Base-by-base conservation (phyloP, 2,113 vertebrate genomes). In the Stigmatopora nigra region DNA sequence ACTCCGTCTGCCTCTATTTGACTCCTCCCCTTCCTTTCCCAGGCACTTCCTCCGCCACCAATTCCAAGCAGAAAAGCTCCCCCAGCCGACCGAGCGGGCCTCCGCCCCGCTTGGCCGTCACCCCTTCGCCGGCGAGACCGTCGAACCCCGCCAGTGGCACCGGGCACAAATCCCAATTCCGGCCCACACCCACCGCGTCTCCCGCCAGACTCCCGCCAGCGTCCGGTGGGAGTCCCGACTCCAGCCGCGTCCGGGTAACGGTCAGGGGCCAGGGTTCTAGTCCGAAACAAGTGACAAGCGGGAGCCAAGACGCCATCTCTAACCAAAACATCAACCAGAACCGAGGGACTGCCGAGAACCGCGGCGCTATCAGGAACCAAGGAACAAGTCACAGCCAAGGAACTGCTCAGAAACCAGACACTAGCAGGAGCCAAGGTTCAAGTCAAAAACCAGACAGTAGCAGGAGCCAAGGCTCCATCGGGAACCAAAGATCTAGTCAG, bases 11-110 rank as follows among this genome's bases (percentile, higher is more conserved):
- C 7, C 12, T 48, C 36, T 14, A 2, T n/a, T n/a, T n/a, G n/a
- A n/a, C 36, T 2, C 44, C 17, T 36, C 5, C 16, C 8, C 5
- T 19, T 8, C 7, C 15, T 13, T 5, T 7, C 15, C 11, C 53
- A 77, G 85, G 64, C 70, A 7, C 72, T 38, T 70, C 58, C 61
- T 71, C 71, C 22, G 13, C 65, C 46, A 67, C 51, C 51, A 44
- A 53, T 10, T 51, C 73, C 58, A 72, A 64, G 58, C 71, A 70
- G 61, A 69, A 20, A 7, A 67, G 57, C 4, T 19, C 61, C 0
- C 48, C 67, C 16, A 55, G 36, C 17, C 76, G 72, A 71, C 55
- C 65, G 5, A 49, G 10, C 12, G 38, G 1, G 0, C 44, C 52
- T 19, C 38, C 12, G 5, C 31, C 61, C 5, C 61, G 52, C 2